phyloP scores from a whole-genome alignment of 2,888 invertebrate genomes.

The Dusona sp. region DNA sequence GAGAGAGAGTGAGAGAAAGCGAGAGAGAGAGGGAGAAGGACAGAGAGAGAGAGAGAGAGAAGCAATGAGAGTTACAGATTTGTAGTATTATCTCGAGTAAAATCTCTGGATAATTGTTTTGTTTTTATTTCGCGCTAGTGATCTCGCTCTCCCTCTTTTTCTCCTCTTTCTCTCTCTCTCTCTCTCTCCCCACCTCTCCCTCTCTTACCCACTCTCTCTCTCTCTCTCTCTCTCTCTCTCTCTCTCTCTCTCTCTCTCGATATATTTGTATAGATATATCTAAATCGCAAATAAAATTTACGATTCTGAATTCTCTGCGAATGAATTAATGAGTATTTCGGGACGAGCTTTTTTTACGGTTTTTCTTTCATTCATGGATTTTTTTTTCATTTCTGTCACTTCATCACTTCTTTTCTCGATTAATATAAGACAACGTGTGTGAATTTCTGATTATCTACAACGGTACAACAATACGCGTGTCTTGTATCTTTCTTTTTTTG shows the following conservation, averaged over 20 bases:
- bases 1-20: conserved; percentile 20
- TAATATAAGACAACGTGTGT: conserved; percentile 70
- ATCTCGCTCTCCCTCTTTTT: not conserved
- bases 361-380: conserved; percentile 50
- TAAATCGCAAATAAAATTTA: conserved; percentile 55
- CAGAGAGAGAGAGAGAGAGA: conserved; percentile 33
- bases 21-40: conserved; percentile 14
- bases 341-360: conserved; percentile 63
- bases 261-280: conserved; percentile 28
- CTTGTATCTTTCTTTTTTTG: conserved; percentile 54
- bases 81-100: conserved; percentile 15
- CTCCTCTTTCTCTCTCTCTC: not conserved
- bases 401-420: conserved; percentile 60
- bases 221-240: conserved; percentile 20
- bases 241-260: conserved; percentile 22
- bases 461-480: conserved; percentile 62
- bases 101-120: conserved; percentile 30
- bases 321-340: conserved; percentile 63
- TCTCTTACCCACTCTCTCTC: not conserved
- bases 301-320: conserved; percentile 54
- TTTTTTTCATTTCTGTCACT: conserved; percentile 20
- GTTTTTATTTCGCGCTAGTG: not conserved
- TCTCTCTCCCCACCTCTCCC: not conserved
- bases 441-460: conserved; percentile 71
- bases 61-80: conserved; percentile 25